phyloP scores from a whole-genome alignment of 2,888 invertebrate genomes.

The Troides oblongomaculatus region DNA sequence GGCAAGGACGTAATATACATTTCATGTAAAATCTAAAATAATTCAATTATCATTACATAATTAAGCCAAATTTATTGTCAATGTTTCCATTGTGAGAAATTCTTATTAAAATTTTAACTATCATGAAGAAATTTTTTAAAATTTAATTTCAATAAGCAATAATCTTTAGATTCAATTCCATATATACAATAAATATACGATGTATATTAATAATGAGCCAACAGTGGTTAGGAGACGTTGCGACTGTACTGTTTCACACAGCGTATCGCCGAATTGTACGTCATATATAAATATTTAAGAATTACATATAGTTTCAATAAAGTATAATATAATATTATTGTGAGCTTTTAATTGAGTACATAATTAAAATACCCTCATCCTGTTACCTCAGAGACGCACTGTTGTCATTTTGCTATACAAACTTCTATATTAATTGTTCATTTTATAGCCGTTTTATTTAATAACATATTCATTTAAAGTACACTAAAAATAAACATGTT shows the following conservation, averaged over 20 bases:
- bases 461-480: too few species aligned
- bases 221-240: slow-evolving; percentile 14
- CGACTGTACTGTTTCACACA: background rate
- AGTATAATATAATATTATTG: too few species aligned
- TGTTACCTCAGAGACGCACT: too few species aligned
- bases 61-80: slow-evolving; percentile 49
- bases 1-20: slow-evolving; percentile 40
- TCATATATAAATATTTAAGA: too few species aligned
- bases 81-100: slow-evolving; percentile 42
- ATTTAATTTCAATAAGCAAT: slow-evolving; percentile 30
- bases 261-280: too few species aligned
- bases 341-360: too few species aligned
- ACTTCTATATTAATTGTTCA: too few species aligned
- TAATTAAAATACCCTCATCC: too few species aligned
- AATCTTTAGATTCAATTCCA: slow-evolving; percentile 33
- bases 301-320: too few species aligned
- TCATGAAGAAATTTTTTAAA: slow-evolving; percentile 19
- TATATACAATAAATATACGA: slow-evolving; percentile 30
- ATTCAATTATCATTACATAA: slow-evolving; percentile 30
- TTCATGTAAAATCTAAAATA: slow-evolving; percentile 36
- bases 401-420: too few species aligned
- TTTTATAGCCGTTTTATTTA: too few species aligned
- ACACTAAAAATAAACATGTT: too few species aligned
- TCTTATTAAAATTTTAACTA: slow-evolving; percentile 18
- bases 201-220: slow-evolving; percentile 31